Evolutionary conservation across 92 coral and sea anemone genomes (phyloP).

Genomic region (Umimayanthus chanpuru): DNA sequence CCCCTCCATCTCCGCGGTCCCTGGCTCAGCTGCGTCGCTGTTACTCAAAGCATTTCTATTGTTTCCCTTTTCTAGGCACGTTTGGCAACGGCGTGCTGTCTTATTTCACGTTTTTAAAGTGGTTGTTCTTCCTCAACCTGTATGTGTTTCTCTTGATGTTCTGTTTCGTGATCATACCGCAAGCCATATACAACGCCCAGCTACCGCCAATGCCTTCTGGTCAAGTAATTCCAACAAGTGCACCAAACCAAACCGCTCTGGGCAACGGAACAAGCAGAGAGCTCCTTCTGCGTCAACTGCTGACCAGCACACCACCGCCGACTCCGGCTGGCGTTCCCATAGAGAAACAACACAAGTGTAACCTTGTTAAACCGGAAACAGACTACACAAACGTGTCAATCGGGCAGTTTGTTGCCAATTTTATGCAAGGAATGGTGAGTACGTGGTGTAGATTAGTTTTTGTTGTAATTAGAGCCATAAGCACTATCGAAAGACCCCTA

Average conservation of each 20-base stretch:
- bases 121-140: slow-evolving; percentile 69
- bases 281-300: neutral
- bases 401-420: slow-evolving; percentile 48
- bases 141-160: slow-evolving; percentile 63
- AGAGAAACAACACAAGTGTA: slow-evolving; percentile 22
- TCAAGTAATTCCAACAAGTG: neutral
- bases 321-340: neutral
- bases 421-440: slow-evolving; percentile 85
- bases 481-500: neutral
- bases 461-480: neutral
- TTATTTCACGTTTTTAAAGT: slow-evolving; percentile 84
- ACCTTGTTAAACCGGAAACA: slow-evolving; percentile 53
- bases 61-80: slow-evolving; percentile 58
- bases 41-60: neutral
- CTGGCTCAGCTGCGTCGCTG: no score
- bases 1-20: no score
- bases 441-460: neutral
- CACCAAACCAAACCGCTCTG: slow-evolving; percentile 23
- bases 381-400: slow-evolving; percentile 51
- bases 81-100: slow-evolving; percentile 90
- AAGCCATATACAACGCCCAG: slow-evolving; percentile 66
- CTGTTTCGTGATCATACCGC: slow-evolving; percentile 80
- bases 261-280: slow-evolving; percentile 6
- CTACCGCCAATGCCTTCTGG: slow-evolving; percentile 33
- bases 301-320: neutral